These are phyloP conservation scores for Cephus runcator DNA, from an alignment of 2,888 invertebrate species.

Conservation along the genomic window DNA sequence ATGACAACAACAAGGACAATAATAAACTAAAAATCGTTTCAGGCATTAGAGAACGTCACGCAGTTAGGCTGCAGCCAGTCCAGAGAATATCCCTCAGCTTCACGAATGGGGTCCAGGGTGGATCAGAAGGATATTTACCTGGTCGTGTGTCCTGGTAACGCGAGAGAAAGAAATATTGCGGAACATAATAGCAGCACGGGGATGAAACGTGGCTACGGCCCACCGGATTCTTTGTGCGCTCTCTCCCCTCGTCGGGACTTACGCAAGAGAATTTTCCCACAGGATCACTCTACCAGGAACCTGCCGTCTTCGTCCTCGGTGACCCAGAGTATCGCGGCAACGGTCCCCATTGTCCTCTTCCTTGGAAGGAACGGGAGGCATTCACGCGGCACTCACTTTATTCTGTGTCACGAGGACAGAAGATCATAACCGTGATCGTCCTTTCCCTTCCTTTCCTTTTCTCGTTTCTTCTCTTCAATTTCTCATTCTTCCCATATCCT, in stretches of 20 bases:
- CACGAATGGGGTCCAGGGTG: not conserved
- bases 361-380: not conserved
- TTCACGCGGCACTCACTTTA: not conserved
- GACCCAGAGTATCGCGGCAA: not conserved
- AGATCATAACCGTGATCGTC: not conserved
- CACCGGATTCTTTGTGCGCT: conserved; percentile 26
- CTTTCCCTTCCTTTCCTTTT: conserved; percentile 3
- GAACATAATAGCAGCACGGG: conserved; percentile 36
- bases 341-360: not conserved
- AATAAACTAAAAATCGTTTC: not conserved
- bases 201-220: conserved; percentile 43
- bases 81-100: not conserved
- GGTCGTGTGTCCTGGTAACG: conserved; percentile 39
- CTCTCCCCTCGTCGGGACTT: conserved; percentile 18
- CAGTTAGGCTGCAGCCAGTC: not conserved
- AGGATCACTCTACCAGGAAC: conserved; percentile 26
- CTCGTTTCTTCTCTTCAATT: conserved; percentile 1
- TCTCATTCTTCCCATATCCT: not conserved
- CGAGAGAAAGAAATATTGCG: conserved; percentile 20
- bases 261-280: conserved; percentile 50
- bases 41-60: not conserved
- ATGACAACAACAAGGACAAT: not conserved
- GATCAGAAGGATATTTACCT: conserved; percentile 24
- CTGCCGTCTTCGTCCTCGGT: not conserved
- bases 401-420: not conserved